These are phyloP conservation scores for Eurois occulta DNA, from an alignment of 2,888 invertebrate genomes.

Conservation along the genomic window DNA sequence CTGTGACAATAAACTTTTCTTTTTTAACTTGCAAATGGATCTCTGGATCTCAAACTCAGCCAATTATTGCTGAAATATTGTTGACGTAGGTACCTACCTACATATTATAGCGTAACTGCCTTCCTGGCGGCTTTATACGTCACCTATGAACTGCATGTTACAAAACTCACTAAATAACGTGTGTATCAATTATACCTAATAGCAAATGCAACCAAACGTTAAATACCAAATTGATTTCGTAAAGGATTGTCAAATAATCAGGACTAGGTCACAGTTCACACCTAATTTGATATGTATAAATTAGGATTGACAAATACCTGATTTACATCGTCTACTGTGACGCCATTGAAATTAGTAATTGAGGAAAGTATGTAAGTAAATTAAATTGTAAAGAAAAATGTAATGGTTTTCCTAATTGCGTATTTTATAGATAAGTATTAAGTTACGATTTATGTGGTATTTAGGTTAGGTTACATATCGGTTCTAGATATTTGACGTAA, in stretches of 20 bases:
- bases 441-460: neutral
- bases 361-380: neutral
- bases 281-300: conserved; percentile 3
- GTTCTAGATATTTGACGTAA: neutral
- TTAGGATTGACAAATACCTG: neutral
- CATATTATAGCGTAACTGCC: neutral
- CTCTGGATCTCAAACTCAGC: neutral
- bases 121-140: neutral
- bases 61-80: no score
- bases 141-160: neutral
- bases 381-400: neutral
- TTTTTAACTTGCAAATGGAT: no score
- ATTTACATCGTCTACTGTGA: neutral
- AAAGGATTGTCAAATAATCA: neutral
- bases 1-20: no score
- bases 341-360: neutral
- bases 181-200: neutral
- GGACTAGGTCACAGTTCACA: neutral
- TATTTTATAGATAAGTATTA: neutral
- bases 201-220: neutral
- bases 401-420: neutral
- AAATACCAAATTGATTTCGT: conserved; percentile 4
- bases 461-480: neutral
- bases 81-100: no score
- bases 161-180: neutral